Evolutionary conservation across 2,797 vertebrate genomes (phyloP), one percentile per base, ranked within the genome.

Genomic region (Luscinia luscinia): DNA sequence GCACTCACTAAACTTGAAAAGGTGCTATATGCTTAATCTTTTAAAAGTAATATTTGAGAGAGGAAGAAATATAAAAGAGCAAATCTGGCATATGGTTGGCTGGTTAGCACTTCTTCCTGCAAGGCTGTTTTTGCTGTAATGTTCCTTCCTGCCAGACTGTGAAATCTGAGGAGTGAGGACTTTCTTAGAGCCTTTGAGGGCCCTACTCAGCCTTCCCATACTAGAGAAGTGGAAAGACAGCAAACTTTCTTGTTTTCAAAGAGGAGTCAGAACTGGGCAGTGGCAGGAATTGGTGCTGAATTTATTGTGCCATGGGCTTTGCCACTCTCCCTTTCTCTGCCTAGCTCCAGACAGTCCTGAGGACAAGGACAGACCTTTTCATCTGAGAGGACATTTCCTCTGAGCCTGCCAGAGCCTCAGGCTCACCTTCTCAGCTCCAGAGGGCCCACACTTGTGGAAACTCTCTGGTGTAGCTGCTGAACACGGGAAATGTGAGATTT

Each of bases 61-160:
- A 69, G 63, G 32, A 68, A 69, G 59, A 86, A 85, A 78, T 81
- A 66, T 10, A 95, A 93, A 96, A 92, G 95, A 94, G 84, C 92
- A 92, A 91, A 84, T 69, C 46, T 40, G 58, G 84, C 90, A 76
- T 89, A 92, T 94, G 93, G 73, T 72, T 77, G 72, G 28, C 67
- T 86, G 64, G 55, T 91, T 96, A 86, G 90, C 70, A 87, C 68
- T 84, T 90, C 62, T 84, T 51, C n/a, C 76, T 78, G 75, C 84
- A 85, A 89, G 49, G 48, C 38, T 5, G 32, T 75, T 93, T 82
- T 49, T 81, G 32, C 78, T 72, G 51, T 64, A 69, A 72, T 66
- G 43, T 86, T 94, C 63, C 63, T 85, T 61, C 57, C 66, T 79
- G 66, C 63, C 84, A 81, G 80, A 73, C 55, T 95, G 43, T 3